A percentile compares a stretch with the other conserved stretches of the same genome.
Evolutionary conservation across 2,797 vertebrate species (phyloP).

Genomic region (Allobates femoralis): DNA sequence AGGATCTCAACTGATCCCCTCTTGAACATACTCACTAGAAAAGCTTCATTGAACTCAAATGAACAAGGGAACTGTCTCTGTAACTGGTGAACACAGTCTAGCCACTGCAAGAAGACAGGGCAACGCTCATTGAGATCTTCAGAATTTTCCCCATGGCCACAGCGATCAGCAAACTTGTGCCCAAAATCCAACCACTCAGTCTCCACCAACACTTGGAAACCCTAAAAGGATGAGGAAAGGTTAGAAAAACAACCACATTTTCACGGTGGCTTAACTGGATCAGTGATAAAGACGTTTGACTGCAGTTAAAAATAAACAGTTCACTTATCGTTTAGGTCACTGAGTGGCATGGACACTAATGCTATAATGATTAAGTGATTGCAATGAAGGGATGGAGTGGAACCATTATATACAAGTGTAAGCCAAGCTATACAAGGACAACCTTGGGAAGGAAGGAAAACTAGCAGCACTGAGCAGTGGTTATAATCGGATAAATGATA

Average conservation of each 20-base stretch:
- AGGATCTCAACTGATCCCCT: background rate
- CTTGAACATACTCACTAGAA: conserved; percentile 84
- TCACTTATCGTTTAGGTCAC: no score
- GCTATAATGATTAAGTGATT: no score
- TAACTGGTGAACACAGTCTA: conserved; percentile 97
- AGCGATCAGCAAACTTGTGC: conserved; percentile 97
- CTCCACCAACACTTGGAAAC: conserved; percentile 97
- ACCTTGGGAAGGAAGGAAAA: no score
- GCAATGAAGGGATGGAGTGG: no score
- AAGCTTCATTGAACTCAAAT: conserved; percentile 98
- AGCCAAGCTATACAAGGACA: no score
- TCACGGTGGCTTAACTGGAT: background rate
- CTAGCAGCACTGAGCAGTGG: no score
- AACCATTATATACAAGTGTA: no score
- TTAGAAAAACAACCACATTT: background rate
- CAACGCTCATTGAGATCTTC: conserved; percentile 97
- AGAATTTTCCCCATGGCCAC: conserved; percentile 94
- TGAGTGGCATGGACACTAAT: no score
- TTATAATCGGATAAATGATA: no score
- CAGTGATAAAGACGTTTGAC: no score
- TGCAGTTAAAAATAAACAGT: no score
- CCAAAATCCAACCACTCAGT: conserved; percentile 98
- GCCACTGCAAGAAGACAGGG: conserved; percentile 97
- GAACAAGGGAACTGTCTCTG: conserved; percentile 99
- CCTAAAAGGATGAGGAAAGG: conserved; percentile 71